phyloP scores from a whole-genome alignment of 2,888 invertebrate species.

The Stenodera caucasica region DNA sequence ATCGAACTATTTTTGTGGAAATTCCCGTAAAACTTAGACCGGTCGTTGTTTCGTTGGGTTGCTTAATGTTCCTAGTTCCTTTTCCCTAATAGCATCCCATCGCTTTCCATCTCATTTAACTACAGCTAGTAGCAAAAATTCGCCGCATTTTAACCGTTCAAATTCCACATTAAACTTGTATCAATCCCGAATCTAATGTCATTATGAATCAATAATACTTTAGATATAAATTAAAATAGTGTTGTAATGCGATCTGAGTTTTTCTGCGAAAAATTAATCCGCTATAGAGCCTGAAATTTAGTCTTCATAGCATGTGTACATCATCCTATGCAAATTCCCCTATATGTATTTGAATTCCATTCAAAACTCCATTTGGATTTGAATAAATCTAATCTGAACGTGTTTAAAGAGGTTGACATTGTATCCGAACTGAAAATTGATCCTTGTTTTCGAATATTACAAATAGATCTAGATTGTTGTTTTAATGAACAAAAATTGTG shows the following conservation, averaged over 20 bases:
- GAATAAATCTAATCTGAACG: slow-evolving; percentile 1
- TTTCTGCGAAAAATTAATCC: no score
- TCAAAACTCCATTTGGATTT: slow-evolving; percentile 4
- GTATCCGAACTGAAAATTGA: background rate
- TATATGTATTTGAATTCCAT: background rate
- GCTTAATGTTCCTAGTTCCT: slow-evolving; percentile 14
- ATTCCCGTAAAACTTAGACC: background rate
- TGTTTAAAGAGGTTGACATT: background rate
- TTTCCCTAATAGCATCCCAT: slow-evolving; percentile 13
- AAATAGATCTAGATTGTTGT: no score
- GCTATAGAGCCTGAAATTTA: background rate
- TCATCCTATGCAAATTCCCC: slow-evolving; percentile 9
- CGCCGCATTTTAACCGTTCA: slow-evolving; percentile 4
- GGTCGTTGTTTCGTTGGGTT: slow-evolving; percentile 12
- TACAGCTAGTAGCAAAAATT: background rate
- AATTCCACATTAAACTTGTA: slow-evolving; percentile 27
- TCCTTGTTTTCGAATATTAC: background rate
- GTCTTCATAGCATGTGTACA: background rate
- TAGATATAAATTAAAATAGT: no score
- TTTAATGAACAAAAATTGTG: background rate
- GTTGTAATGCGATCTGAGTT: no score
- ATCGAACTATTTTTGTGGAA: no score
- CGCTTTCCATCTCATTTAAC: slow-evolving; percentile 28
- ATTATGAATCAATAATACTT: no score
- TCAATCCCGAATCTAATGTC: no score